Evolutionary conservation across 2,797 vertebrate species (phyloP), one percentile per base, ranked within the genome.

Genomic region (Argentina silus): DNA sequence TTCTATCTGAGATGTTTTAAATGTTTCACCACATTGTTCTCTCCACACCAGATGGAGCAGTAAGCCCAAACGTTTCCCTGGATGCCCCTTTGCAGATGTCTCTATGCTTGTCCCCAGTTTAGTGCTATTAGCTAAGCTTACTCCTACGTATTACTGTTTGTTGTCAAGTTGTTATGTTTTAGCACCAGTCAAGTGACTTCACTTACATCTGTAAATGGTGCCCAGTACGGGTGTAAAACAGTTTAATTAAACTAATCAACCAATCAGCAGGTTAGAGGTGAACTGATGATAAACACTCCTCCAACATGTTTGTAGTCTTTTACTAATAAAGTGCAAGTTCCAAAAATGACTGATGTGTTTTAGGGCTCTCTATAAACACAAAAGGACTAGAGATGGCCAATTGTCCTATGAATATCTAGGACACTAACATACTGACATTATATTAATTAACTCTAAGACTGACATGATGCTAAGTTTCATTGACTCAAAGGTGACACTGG

Each of bases 31-130:
- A 36, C 67, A 69, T 75, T 64, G 55, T 68, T 76, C 74, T 60
- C 43, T 72, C 75, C 64, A 17, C 64, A 70, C 27, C 83, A 86
- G 78, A 83, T 83, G 82, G 86, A 86, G 80, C 80, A 64, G 70
- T 79, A 77, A 73, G 44, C 21, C 64, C 19, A 10, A 36, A 69
- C 67, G 2, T 36, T 36, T 36, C 27, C 56, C 71, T 71, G 74
- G 75, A 68, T 67, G n/a, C 53, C 68, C 69, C 45, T 23, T n/a
- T 66, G 44, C 19, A 21, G 23, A 12, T 27, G 6, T 47, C 11
- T 42, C 11, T 67, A 47, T 36, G 47, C 65, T 17, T 14, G 11
- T 15, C 66, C 17, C 27, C 27, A 4, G 27, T 1, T 36, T 36
- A 36, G 27, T 36, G 27, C 27, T 36, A 36, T 36, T 4, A 36